These are phyloP conservation scores for Tetragonula clypearis DNA, from an alignment of 1,140 invertebrate species.

Conservation along the genomic window DNA sequence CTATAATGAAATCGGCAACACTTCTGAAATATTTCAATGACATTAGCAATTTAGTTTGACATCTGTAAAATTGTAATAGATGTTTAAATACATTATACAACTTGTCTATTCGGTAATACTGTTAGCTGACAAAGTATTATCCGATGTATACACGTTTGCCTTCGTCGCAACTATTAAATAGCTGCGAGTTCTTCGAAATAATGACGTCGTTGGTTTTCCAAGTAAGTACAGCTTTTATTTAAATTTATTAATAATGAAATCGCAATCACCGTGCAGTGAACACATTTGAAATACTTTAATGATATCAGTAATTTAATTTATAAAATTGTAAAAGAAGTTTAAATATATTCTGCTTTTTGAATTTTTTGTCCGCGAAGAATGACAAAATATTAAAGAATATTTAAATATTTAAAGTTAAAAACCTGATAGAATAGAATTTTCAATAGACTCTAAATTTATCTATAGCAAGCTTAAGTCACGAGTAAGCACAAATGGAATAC, in stretches of 20 bases:
- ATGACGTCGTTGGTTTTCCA: neutral
- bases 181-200: neutral
- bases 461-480: neutral
- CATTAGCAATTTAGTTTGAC: neutral
- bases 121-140: slow-evolving; percentile 19
- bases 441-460: neutral
- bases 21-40: neutral
- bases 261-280: neutral
- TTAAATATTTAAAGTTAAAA: neutral
- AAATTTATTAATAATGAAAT: neutral
- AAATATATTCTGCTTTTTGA: neutral
- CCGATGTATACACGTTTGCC: neutral
- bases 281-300: neutral
- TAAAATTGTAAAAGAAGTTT: neutral
- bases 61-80: neutral
- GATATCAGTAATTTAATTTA: neutral
- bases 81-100: neutral
- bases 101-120: neutral
- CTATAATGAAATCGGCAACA: neutral
- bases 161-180: neutral
- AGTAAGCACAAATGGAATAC: neutral
- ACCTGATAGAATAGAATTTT: neutral
- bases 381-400: neutral
- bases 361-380: neutral
- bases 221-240: neutral